A percentile compares a stretch with the other conserved stretches of the same genome.
Evolutionary conservation across 2,113 vertebrate species (phyloP).

Genomic region (Corynorhinus townsendii): DNA sequence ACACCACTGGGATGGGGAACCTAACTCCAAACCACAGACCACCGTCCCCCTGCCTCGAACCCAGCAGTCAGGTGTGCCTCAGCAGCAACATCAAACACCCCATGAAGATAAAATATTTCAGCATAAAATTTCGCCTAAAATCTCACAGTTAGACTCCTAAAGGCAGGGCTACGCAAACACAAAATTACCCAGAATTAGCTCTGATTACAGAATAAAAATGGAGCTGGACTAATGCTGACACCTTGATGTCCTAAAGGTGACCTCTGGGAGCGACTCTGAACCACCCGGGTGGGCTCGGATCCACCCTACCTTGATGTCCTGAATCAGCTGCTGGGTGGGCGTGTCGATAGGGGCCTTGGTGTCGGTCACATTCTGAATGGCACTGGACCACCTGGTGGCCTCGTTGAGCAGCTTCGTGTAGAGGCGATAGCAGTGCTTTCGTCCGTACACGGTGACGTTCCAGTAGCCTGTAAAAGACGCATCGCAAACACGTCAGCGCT

Average conservation of each 20-base stretch:
- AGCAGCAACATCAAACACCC: fast-evolving
- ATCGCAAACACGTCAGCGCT: fast-evolving
- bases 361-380: slow-evolving; percentile 96
- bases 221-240: fast-evolving
- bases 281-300: background rate
- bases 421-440: slow-evolving; percentile 96
- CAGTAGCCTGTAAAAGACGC: slow-evolving; percentile 88
- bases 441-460: slow-evolving; percentile 92
- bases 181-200: background rate
- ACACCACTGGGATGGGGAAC: fast-evolving
- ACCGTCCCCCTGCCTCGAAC: fast-evolving
- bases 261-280: fast-evolving
- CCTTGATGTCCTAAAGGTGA: background rate
- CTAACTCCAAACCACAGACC: background rate
- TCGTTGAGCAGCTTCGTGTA: slow-evolving; percentile 95
- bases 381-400: slow-evolving; percentile 91
- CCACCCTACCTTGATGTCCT: slow-evolving; percentile 91
- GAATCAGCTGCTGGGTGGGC: slow-evolving; percentile 96
- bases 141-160: background rate
- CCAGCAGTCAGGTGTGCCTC: background rate
- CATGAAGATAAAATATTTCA: background rate
- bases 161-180: background rate
- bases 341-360: slow-evolving; percentile 95
- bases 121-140: background rate
- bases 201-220: background rate